Base-by-base conservation (phyloP, 2,113 vertebrate genomes). In the Sinocyclocheilus anshuiensis region DNA sequence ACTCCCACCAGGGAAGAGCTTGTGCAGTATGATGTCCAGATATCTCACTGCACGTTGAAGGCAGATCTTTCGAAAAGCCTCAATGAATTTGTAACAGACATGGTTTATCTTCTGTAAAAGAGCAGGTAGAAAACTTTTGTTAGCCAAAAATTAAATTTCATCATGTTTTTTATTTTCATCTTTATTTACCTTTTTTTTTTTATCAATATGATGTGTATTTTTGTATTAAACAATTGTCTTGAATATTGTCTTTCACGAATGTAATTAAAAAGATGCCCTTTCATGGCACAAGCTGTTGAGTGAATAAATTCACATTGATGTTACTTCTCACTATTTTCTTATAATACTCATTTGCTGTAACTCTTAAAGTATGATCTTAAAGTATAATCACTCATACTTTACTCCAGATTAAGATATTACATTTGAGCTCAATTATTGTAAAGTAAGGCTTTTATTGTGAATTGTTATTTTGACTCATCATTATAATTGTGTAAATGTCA, bases 21-120 rank as follows among this genome's bases (percentile, higher is more conserved):
- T 79, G 29, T 61, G 55, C 33, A 79, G 20, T 61, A 79, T 3
- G 12, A 39, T 39, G 77, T 79, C 77, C 22, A 29, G 55, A 59
- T 39, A 61, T 16, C 4, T 53, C 9, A 0, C 0, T 15, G 76
- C 76, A 13, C 2, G 11, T 0, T 1, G 0, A 15, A 63, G 0
- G 7, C 82, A 81, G 6, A 53, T 65, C 3, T 8, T 7, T 55
- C 53, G 72, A 59, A 11, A 13, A 16, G 6, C 13, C 9, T 0
- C 0, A 20, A 75, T 42, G n/a, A 65, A 75, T n/a, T 75, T 84
- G 86, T 26, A n/a, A 71, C 86, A 87, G 15, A 75, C 11, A 3
- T 1, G 2, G 22, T 29, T 67, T 55, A 84, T 75, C 0, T 76
- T 84, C 86, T 87, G 86, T 55, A 63, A 82, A 81, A 50, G 11